Base-by-base conservation (phyloP, 2,797 vertebrate genomes). In the Orestias chungarensis region DNA sequence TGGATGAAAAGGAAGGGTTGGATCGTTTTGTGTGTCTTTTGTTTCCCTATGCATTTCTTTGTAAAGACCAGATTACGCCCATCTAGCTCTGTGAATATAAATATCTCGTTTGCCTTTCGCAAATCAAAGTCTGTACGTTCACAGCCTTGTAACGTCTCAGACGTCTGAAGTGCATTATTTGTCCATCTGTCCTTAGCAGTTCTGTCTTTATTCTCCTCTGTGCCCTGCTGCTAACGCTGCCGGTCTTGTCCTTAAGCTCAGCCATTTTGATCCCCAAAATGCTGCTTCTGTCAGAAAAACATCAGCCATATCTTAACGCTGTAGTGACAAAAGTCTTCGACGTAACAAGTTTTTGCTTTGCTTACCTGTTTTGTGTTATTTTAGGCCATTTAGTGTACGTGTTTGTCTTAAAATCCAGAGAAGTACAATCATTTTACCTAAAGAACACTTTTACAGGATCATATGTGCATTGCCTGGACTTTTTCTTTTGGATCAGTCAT, bases 371-470 rank as follows among this genome's bases (percentile, higher is more conserved):
- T 49, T 87, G 83, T 85, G 86, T 89, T 89, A 83, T 86, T 88
- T 90, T 89, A 82, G 68, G 81, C 82, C 50, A 79, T 92, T 57
- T 35, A 35, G 9, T 59, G 81, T 79, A 64, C 82, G 86, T 90
- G 86, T 62, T 87, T 74, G 79, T 91, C 88, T 92, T 91, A 81
- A 90, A 89, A 89, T 89, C 82, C 71, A 86, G 82, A 90, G 84
- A 90, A 91, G 91, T 93, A 92, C 92, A 88, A 94, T 93, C 88
- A 91, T 92, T 90, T 89, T 92, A 87, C 82, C 83, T 87, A 86
- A 86, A 91, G 89, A 78, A 81, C 86, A 82, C 65, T 68, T 79
- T 91, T 92, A 89, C 86, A 78, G 85, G 91, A 88, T 94, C 93
- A 91, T 74, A 93, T 87, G 80, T 93, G 92, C 91, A 89, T 93